Evolutionary conservation across 2,888 invertebrate species (phyloP), one percentile per base, ranked within the genome.

Genomic region (Galerucella calmariensis): DNA sequence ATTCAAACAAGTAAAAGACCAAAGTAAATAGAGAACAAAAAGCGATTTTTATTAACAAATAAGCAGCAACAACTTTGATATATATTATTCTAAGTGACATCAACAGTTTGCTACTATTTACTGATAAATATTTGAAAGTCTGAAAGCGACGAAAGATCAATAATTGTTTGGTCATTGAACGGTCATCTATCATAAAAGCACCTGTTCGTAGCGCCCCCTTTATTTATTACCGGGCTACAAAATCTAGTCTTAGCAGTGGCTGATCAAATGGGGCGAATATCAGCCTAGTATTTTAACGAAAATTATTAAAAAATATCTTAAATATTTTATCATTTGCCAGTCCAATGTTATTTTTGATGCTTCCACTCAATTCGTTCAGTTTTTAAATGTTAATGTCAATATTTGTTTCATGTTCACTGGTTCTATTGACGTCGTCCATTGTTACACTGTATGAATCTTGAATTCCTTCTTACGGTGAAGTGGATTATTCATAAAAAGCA

Each of bases 181-280:
- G 81, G 84, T 82, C 84, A 86, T 86, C 85, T 85, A 86, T 86
- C 86, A 86, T 85, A 84, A 85, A 84, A 75, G 83, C 85, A 85
- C 86, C 85, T 86, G 86, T 85, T 83, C 80, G 81, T 82, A 78
- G 76, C 78, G 77, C 81, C 81, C 78, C 81, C 81, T 83, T 83
- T 85, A 84, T 85, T 85, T 84, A 84, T 85, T 84, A 82, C 84
- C 79, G 14, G 59, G 44, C 74, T 65, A 65, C 81, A 80, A 83
- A 85, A 84, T 85, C 83, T 82, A 83, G 83, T 82, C 82, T 79
- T 82, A 83, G 2, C 56, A 56, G 56, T 56, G 56, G 56, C 56
- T 56, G 56, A 16, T 16, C 56, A 16, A 10, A 11, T 56, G 56
- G 56, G 56, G 9, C 14, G 5, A 20, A 16, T 56, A 16, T 16